Evolutionary conservation across 2,888 invertebrate genomes (phyloP).

Genomic region (Linyphia triangularis): DNA sequence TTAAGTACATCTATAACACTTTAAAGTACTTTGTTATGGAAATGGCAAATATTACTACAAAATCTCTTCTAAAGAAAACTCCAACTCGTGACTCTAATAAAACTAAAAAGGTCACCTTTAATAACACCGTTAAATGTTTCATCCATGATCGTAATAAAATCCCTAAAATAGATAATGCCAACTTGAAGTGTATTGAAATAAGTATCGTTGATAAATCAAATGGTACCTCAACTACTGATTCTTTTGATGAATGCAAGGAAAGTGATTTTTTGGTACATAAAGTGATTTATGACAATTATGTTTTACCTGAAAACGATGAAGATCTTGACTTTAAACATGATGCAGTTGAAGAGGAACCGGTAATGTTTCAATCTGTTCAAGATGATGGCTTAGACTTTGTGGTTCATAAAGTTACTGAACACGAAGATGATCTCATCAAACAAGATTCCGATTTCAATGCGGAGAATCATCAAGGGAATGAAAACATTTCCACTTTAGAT

Average conservation of each 20-base stretch:
- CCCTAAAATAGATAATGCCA: neutral
- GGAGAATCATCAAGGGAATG: neutral
- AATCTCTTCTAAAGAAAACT: slow-evolving; percentile 63
- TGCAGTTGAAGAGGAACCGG: slow-evolving; percentile 6
- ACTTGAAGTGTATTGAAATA: slow-evolving; percentile 58
- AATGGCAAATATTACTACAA: slow-evolving; percentile 22
- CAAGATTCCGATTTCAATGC: slow-evolving; percentile 50
- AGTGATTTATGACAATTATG: slow-evolving; percentile 70
- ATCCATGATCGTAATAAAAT: slow-evolving; percentile 30
- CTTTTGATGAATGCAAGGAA: slow-evolving; percentile 61
- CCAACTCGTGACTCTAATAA: slow-evolving; percentile 22
- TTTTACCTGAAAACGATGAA: slow-evolving; percentile 54
- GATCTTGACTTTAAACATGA: slow-evolving; percentile 38
- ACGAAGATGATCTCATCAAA: slow-evolving; percentile 61
- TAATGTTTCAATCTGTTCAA: slow-evolving; percentile 15
- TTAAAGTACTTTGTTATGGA: slow-evolving; percentile 29
- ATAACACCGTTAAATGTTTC: slow-evolving; percentile 55
- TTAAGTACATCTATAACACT: neutral
- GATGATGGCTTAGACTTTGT: slow-evolving; percentile 61
- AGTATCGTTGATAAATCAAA: slow-evolving; percentile 64
- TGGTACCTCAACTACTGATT: neutral
- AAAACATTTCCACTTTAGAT: slow-evolving; percentile 5
- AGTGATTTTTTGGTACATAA: slow-evolving; percentile 72
- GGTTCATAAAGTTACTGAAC: slow-evolving; percentile 69
- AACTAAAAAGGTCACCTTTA: slow-evolving; percentile 59